Evolutionary conservation across 1,140 invertebrate genomes (phyloP).

Genomic region (Drosophila hydei): DNA sequence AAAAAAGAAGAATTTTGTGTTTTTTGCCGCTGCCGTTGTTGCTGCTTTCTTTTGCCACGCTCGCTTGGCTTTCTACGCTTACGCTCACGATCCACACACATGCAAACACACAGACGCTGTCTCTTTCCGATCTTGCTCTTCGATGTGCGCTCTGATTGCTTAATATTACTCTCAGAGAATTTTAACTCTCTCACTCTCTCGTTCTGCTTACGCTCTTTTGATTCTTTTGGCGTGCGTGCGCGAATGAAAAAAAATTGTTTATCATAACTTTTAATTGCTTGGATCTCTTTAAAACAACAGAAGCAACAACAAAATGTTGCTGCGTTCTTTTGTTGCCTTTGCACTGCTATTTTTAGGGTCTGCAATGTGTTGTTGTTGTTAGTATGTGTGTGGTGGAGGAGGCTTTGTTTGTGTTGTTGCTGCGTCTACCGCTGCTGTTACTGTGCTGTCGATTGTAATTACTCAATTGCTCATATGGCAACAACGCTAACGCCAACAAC

Average conservation of each 20-base stretch:
- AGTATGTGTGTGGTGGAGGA: conserved; percentile 33
- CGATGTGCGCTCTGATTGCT: conserved; percentile 9
- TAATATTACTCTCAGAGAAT: conserved; percentile 1
- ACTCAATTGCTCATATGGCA: conserved; percentile 81
- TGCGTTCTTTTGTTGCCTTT: conserved; percentile 43
- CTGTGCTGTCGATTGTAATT: conserved; percentile 65
- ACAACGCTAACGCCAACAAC: conserved; percentile 10
- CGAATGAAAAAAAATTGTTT: conserved; percentile 55
- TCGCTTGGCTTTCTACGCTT: conserved; percentile 58
- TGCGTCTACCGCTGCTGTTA: conserved; percentile 16
- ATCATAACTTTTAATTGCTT: conserved; percentile 79
- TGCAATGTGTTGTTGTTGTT: conserved; percentile 51
- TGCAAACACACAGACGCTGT: neutral
- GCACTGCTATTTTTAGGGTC: conserved; percentile 42
- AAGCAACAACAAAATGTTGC: conserved; percentile 26
- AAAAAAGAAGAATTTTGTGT: conserved; percentile 17
- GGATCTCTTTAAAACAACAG: conserved; percentile 61
- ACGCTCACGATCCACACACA: conserved; percentile 27
- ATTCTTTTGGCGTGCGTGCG: conserved; percentile 38
- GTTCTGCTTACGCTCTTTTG: conserved; percentile 19
- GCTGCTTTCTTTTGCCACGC: conserved; percentile 65
- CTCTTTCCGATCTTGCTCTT: conserved; percentile 28
- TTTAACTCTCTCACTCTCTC: conserved; percentile 18
- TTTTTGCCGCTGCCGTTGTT: conserved; percentile 9
- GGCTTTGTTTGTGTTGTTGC: conserved; percentile 22